Evolutionary conservation across 2,797 vertebrate genomes (phyloP), one percentile per base, ranked within the genome.

Genomic region (Geotrypetes seraphini): DNA sequence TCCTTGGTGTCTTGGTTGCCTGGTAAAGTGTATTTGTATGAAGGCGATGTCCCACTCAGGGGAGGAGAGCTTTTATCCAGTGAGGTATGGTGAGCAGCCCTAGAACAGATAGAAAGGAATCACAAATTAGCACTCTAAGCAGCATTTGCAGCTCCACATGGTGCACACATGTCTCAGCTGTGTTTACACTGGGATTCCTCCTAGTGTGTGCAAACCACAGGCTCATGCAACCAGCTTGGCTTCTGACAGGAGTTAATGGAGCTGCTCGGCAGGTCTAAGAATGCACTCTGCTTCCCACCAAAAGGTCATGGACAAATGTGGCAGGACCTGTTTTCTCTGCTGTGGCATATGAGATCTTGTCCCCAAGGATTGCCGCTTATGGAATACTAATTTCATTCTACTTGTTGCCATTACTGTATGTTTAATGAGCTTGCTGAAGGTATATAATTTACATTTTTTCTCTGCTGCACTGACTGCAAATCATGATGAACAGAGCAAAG

Each of bases 61-160:
- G 93, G 92, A 55, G 94, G 86, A 67, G 92, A 96, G 79, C 88
- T 96, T 85, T 98, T 94, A 88, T 99, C 96, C 83, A 99, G 52
- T 56, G 95, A 98, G 19, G 85, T 89, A 74, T 97, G 94, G 68
- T 96, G 92, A 64, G 91, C 92, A 54, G 90, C 87, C 82, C 95
- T 99, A 70, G 47, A 60, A 51, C 51, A 66, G 39, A 58, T 38
- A 62, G 46, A 52, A 44, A 47, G 22, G 28, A 53, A 47, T 62
- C 47, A 47, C 28, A 45, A 54, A 32, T 55, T 49, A 55, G 53
- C 31, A 39, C 31, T 17, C 19, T 19, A 19, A 5, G 10, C 10
- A 11, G 28, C 7, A 25, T 30, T 28, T 28, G 12, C 42, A 51
- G 25, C 25, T 46, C 38, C 43, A 63, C 28, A 43, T 63, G 69